Evolutionary conservation across 2,113 vertebrate genomes (phyloP), one percentile per base, ranked within the genome.

Genomic region (Rhegmatorhina hoffmannsi): DNA sequence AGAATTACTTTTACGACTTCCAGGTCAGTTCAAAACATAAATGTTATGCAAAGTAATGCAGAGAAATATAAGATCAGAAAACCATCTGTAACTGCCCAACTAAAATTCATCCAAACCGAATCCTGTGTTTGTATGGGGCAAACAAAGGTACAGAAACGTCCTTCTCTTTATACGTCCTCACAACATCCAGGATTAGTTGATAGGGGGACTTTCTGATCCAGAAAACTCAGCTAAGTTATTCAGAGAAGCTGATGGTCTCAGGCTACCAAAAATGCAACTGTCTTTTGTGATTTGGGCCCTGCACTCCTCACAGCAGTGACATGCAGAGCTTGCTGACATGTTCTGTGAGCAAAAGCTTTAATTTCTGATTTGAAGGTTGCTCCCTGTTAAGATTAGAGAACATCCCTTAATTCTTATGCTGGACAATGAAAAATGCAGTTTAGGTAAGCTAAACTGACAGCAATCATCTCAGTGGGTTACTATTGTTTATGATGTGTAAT

Each of bases 401-500:
- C 4, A 1, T 56, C 64, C 47, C 63, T 74, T 75, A 25, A 13
- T 67, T 89, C 78, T 66, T 47, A 63, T 44, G 13, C n/a, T 81
- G 83, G 92, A 74, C 75, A 47, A 63, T 77, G 55, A 70, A 31
- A 80, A 95, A 72, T 1, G 3, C 53, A 90, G 20, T 92, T 87
- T 58, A 72, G 52, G 34, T 76, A 84, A 90, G 66, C 83, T 77
- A 80, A 97, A 58, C 87, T 94, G 77, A 67, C 79, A 90, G 24
- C 53, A 87, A 43, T 86, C 78, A 77, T 93, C 72, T 90, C 64
- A 62, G 38, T 40, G 63, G 20, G n/a, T 94, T 88, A 84, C 95
- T 96, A 77, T 83, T 92, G 73, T 96, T 94, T 94, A 90, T 96
- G 81, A 92, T 8, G 33, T 38, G 58, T 70, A 93, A 90, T 93